Conservation (phyloP, 1,140 invertebrate species). For the Thaumatotibia leucotreta region DNA sequence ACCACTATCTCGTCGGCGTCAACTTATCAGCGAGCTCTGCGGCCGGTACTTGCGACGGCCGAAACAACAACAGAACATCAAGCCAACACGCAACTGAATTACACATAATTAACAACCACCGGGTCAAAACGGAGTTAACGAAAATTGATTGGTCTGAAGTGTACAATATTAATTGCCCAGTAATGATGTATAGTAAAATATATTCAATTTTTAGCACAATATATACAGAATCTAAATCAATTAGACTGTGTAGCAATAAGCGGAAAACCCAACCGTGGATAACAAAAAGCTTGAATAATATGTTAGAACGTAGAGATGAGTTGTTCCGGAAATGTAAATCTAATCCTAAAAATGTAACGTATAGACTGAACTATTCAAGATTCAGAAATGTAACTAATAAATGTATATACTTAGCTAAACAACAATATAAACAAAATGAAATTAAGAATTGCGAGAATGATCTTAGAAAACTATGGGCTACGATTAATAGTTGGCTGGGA, state of each 20-base stretch:
- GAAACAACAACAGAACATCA: neutral
- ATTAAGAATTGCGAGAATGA: neutral
- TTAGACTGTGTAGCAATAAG: neutral
- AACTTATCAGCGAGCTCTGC: neutral
- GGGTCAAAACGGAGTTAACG: neutral
- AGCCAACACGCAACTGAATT: neutral
- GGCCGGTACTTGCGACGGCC: too few species aligned
- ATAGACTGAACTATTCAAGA: conserved; percentile 19
- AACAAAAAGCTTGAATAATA: conserved; percentile 1
- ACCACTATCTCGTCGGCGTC: neutral
- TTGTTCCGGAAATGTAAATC: conserved; percentile 22
- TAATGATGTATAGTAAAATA: neutral
- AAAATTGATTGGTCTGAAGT: neutral
- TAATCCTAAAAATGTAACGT: conserved; percentile 18
- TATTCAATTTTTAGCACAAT: neutral
- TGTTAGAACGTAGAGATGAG: conserved; percentile 20
- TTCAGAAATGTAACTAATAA: conserved; percentile 21
- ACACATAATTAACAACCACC: neutral
- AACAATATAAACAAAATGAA: conserved; percentile 14
- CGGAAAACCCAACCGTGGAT: conserved; percentile 19
- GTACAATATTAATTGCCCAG: neutral
- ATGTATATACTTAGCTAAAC: conserved; percentile 16
- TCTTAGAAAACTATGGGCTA: neutral
- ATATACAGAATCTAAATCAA: neutral
- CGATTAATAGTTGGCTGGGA: conserved; percentile 2